Evolutionary conservation across 2,888 invertebrate genomes (phyloP), one percentile per base, ranked within the genome.

Genomic region (Metalampra italica): DNA sequence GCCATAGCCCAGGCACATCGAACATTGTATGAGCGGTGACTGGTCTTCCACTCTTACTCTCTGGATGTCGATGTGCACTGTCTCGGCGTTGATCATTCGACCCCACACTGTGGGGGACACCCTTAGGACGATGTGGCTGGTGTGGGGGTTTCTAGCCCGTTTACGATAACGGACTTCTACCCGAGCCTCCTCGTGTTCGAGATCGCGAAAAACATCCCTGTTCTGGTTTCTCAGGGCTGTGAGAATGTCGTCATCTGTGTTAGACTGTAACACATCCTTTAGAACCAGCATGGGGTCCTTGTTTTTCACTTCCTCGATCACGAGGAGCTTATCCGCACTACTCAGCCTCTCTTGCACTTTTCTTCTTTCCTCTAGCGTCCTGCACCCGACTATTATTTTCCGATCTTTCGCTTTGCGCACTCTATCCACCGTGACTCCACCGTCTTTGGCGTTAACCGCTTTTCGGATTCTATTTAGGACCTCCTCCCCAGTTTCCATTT

Each of bases 11-110:
- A 34, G 34, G 11, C 34, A 34, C 2, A 9, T 1, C 8, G 48
- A 15, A n/a, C 43, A 57, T 30, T 57, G 58, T 0, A 59, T 47
- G 0, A 58, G 47, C 0, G 59, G 60, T 0, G 58, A 55, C 9
- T 59, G 57, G 47, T 60, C 60, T 1, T n/a, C 22, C 0, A 54
- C 46, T 7, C 38, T n/a, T 1, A 40, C 9, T 4, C 22, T 14
- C 11, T 40, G 40, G 4, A 40, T 14, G 9, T 40, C 40, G 14
- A 40, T 40, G 22, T 40, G 22, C 1, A 40, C 9, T 9, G 14
- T 9, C 9, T 9, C 40, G 7, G 40, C 40, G 4, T 14, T 15
- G 1, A 15, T 1, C 22, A 15, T 8, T 40, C 14, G 1, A 11
- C 36, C 38, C 56, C 56, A 56, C 0, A 56, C 11, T 0, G 2